Conservation (phyloP, 2,113 vertebrate genomes). For the Epinephelus cyanopodus region DNA sequence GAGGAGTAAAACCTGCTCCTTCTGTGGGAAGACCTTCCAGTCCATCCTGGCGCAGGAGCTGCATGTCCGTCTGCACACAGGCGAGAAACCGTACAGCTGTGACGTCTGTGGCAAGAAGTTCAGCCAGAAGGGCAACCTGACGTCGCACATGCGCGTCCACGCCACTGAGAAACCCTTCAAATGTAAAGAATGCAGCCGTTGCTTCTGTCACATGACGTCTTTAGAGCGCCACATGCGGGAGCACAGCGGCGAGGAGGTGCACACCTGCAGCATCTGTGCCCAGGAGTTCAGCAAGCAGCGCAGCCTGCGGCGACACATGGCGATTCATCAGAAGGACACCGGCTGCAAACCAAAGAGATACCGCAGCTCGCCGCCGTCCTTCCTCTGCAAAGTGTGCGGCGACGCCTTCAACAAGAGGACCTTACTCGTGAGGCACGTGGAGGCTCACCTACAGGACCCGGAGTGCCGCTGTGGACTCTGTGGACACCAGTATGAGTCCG, state of each 20-base stretch:
- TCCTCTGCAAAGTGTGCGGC: conserved; percentile 57
- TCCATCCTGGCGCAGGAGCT: conserved; percentile 69
- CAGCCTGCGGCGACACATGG: conserved; percentile 59
- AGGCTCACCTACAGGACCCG: conserved; percentile 49
- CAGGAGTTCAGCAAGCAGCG: conserved; percentile 30
- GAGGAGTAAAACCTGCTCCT: conserved; percentile 58
- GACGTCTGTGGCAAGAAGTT: conserved; percentile 66
- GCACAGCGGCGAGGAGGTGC: conserved; percentile 17
- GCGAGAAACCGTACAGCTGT: conserved; percentile 70
- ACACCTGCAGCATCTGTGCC: conserved; percentile 48
- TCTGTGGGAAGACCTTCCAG: conserved; percentile 64
- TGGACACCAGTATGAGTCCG: conserved; percentile 60
- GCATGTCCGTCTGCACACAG: conserved; percentile 66
- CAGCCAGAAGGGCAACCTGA: conserved; percentile 69
- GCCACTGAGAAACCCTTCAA: conserved; percentile 55
- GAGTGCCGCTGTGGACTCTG: conserved; percentile 65
- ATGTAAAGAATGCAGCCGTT: conserved; percentile 58
- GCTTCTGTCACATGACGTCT: conserved; percentile 65
- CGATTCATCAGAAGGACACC: not conserved
- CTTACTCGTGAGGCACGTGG: conserved; percentile 52
- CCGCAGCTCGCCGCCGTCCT: not conserved
- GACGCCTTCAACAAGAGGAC: conserved; percentile 47
- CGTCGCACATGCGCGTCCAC: conserved; percentile 54
- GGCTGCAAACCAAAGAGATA: accelerated
- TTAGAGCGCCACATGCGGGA: conserved; percentile 62